Evolutionary conservation across 2,888 invertebrate genomes (phyloP), one percentile per base, ranked within the genome.

Genomic region (Schizaphis graminum): DNA sequence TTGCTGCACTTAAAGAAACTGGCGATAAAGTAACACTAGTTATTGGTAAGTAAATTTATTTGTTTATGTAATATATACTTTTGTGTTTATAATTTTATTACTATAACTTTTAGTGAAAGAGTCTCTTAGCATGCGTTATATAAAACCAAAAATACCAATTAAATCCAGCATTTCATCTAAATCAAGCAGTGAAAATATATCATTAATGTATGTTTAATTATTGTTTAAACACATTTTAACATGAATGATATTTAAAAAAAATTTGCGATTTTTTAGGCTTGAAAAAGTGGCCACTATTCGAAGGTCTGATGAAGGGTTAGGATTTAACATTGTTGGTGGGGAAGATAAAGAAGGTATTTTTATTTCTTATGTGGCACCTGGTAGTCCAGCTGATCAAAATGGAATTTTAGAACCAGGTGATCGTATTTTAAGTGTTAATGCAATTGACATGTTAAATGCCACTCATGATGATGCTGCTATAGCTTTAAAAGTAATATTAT

Each of bases 321-420:
- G 99, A 94, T 99, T 99, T 96, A 99, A 99, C 96, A 99, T 99
- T 95, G 99, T 99, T 44, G 99, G 99, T 88, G 99, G 99, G 26
- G 99, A 99, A 96, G 99, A 99, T 96, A 99, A 99, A 10, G 99
- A 99, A 96, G 99, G 99, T 91, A 99, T 99, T 95, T 99, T 99
- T 96, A 98, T 99, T 95, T 99, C 99, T 92, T 99, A 99, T 96
- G 98, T 99, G 95, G 96, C 99, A 96, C 98, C 99, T 93, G 99
- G 99, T 89, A 99, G 99, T 35, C 98, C 99, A 28, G 99, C 99
- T 1, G 99, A 99, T 96, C 96, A 98, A 95, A 98, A 98, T 95
- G 99, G 98, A 24, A 98, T 98, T 95, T 96, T 99, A 95, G 97
- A 98, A 95, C 97, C 99, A 94, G 99, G 99, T 47, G 99, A 99